Evolutionary conservation across 1,140 invertebrate genomes (phyloP), one percentile per base, ranked within the genome.

Genomic region (Drosophila subpulchrella): DNA sequence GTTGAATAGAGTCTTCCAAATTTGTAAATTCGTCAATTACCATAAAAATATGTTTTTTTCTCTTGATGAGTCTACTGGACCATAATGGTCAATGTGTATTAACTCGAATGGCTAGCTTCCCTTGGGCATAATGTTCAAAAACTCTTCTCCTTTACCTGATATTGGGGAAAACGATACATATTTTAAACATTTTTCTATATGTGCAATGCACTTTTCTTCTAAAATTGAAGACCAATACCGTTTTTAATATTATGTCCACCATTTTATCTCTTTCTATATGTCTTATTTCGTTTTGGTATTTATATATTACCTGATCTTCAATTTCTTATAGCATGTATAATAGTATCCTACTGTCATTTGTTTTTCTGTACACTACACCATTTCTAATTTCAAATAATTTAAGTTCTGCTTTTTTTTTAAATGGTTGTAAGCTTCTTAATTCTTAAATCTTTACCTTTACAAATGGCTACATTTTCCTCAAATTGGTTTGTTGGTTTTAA

Each of bases 371-470:
- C n/a, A n/a, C n/a, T 24, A 47, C 11, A 24, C 12, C 44, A 24
- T 47, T 47, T 11, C 44, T 24, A 20, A 24, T 47, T 47, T 47
- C 44, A 20, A 24, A 46, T 46, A 24, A 46, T 11, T 46, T 46
- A 46, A 13, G 44, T 46, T 46, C 20, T 6, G 11, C 12, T n/a
- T 10, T 13, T 24, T 46, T 20, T 20, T 20, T 20, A 20, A 20
- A 20, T 20, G 20, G 20, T 20, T 20, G 0, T 20, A 20, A 20
- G 20, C 20, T 20, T 20, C 20, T 1, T 20, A 20, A 20, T 20
- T 20, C 20, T 20, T 20, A 20, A 20, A 20, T 20, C 44, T 24
- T 24, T 24, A 5, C 11, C 20, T 46, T 46, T 11, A 46, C 17
- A 46, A 1, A 46, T 13, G 20, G 24, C 11, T 46, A 46, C 24